A percentile compares a stretch with the other conserved stretches of the same genome.
These are phyloP conservation scores for Pteronotus mesoamericanus DNA, from an alignment of 2,797 vertebrate species.

Conservation along the genomic window DNA sequence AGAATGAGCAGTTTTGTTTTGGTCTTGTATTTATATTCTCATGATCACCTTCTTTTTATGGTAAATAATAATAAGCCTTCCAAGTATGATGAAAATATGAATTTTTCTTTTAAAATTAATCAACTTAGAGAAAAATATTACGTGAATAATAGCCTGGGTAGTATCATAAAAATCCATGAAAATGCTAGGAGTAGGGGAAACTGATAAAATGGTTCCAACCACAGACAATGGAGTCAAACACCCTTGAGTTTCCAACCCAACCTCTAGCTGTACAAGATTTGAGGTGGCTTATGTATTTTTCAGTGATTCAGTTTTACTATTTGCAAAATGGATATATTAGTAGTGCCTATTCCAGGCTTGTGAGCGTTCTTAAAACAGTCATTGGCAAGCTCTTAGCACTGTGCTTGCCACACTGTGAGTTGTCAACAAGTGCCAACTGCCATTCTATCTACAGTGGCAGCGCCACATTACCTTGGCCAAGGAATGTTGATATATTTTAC, in stretches of 20 bases:
- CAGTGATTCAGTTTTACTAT: not conserved
- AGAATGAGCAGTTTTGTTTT: not conserved
- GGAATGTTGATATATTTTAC: not conserved
- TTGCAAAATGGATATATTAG: not conserved
- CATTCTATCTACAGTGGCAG: not conserved
- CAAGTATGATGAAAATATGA: not conserved
- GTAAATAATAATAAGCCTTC: not conserved
- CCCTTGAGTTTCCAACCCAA: not conserved
- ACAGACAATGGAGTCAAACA: not conserved
- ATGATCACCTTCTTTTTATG: not conserved
- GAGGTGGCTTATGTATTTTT: not conserved
- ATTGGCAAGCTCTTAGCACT: not conserved
- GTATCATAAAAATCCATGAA: not conserved
- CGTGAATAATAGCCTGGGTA: not conserved
- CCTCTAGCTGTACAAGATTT: not conserved
- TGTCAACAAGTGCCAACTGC: not conserved
- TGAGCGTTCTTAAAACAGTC: not conserved
- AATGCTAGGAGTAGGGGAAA: not conserved
- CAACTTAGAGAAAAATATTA: not conserved
- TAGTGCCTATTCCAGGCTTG: not conserved
- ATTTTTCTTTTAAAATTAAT: not conserved
- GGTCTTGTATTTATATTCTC: not conserved
- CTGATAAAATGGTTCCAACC: not conserved
- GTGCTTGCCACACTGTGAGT: accelerated
- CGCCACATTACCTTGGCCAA: not conserved